phyloP scores from a whole-genome alignment of 2,888 invertebrate genomes.

The Latrodectus hesperus region DNA sequence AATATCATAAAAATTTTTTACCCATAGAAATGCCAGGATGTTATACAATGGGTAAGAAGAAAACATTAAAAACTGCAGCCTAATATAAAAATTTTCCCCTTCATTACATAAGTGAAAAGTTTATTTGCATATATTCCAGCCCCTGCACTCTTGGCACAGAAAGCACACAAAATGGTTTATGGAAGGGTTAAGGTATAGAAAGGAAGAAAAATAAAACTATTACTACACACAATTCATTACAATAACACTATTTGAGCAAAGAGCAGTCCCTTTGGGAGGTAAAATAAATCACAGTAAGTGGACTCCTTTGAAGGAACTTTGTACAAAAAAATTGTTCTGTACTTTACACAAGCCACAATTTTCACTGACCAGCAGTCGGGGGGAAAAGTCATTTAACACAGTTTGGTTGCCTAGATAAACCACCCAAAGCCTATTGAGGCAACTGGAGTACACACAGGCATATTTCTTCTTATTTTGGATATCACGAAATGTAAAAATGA shows the following conservation, averaged over 20 bases:
- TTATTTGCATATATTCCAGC: too few species aligned
- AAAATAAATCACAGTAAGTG: conserved; percentile 67
- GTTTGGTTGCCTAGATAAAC: conserved; percentile 23
- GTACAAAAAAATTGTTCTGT: conserved; percentile 64
- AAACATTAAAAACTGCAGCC: too few species aligned
- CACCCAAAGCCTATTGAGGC: not conserved
- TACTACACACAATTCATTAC: not conserved
- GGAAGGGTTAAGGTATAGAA: not conserved
- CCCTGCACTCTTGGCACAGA: not conserved
- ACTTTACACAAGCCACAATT: conserved; percentile 40
- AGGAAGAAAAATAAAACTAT: not conserved
- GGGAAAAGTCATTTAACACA: conserved; percentile 34
- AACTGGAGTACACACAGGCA: not conserved
- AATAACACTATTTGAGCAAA: conserved; percentile 43
- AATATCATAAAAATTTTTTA: too few species aligned
- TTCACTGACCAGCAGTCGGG: conserved; percentile 65
- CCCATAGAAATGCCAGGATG: too few species aligned
- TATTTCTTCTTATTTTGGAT: not conserved
- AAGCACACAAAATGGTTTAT: not conserved
- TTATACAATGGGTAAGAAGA: too few species aligned
- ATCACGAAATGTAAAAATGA: conserved; percentile 1
- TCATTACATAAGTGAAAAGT: too few species aligned
- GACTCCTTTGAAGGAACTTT: conserved; percentile 66
- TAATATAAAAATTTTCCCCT: too few species aligned
- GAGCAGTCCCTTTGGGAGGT: conserved; percentile 63